Evolutionary conservation across 2,113 vertebrate genomes (phyloP).

Genomic region (Hydrolagus affinis): DNA sequence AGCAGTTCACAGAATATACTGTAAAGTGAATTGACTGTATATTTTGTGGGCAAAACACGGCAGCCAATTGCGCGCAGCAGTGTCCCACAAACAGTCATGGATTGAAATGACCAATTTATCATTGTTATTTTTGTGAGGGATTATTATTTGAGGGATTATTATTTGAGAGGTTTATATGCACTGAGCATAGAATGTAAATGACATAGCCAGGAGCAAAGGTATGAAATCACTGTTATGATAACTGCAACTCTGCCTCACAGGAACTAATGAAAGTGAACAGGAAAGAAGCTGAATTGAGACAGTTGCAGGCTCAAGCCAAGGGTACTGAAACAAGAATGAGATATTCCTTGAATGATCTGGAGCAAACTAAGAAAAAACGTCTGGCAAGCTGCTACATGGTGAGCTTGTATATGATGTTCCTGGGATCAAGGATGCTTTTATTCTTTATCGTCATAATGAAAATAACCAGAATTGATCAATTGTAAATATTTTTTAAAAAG

Average conservation of each 20-base stretch:
- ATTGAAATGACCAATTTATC: too few species aligned
- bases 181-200: background rate
- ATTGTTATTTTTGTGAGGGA: too few species aligned
- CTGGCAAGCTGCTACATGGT: constrained; percentile 62
- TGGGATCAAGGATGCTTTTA: background rate
- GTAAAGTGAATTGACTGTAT: too few species aligned
- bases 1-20: too few species aligned
- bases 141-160: too few species aligned
- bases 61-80: too few species aligned
- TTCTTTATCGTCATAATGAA: too few species aligned
- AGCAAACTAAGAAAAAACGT: constrained; percentile 64
- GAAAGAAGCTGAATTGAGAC: constrained; percentile 79
- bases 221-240: background rate
- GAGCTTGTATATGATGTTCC: constrained; percentile 33
- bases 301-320: constrained; percentile 59
- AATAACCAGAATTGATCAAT: too few species aligned
- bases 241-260: constrained; percentile 46
- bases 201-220: background rate
- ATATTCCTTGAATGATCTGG: constrained; percentile 74
- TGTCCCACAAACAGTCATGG: too few species aligned
- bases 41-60: too few species aligned
- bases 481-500: too few species aligned
- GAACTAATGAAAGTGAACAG: constrained; percentile 64
- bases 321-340: constrained; percentile 78
- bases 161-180: background rate